A percentile compares a stretch with the other conserved stretches of the same genome.
Conservation (phyloP, 23 tunicate species). For the Trididemnum miniatum region DNA sequence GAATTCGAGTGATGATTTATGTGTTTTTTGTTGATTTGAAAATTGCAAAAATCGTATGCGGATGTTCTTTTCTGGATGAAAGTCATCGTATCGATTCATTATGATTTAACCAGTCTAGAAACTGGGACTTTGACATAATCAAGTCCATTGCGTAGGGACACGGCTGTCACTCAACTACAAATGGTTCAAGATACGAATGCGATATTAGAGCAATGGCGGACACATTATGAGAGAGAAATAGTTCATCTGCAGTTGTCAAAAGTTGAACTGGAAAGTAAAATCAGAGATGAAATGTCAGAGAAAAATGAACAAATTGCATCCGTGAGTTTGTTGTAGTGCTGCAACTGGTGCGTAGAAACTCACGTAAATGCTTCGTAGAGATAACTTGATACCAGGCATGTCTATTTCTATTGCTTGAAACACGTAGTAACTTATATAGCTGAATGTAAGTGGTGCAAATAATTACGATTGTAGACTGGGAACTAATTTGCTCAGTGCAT, state of each 20-base stretch:
- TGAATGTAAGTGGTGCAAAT: not conserved
- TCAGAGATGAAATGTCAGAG: slow-evolving; percentile 53
- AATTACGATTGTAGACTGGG: not conserved
- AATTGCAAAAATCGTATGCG: too few species aligned
- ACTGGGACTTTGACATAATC: too few species aligned
- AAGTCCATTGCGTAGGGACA: slow-evolving; percentile 57
- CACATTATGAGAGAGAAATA: slow-evolving; percentile 91
- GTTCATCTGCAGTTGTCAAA: slow-evolving; percentile 89
- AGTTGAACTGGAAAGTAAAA: slow-evolving; percentile 66
- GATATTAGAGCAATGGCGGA: slow-evolving; percentile 90
- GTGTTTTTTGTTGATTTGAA: not conserved
- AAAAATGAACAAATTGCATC: slow-evolving; percentile 40
- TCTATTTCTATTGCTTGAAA: not conserved
- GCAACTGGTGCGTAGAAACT: not conserved
- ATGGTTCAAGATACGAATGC: slow-evolving; percentile 90
- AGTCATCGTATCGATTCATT: too few species aligned
- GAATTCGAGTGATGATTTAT: not conserved
- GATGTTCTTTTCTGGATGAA: too few species aligned
- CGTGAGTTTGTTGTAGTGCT: slow-evolving; percentile 46
- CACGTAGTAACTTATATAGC: not conserved
- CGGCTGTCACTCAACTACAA: slow-evolving; percentile 82
- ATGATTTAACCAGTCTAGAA: too few species aligned
- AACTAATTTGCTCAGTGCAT: too few species aligned
- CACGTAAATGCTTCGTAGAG: too few species aligned
- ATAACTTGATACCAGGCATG: too few species aligned